phyloP scores from a whole-genome alignment of 2,797 vertebrate species.

The Delichon dasypus region DNA sequence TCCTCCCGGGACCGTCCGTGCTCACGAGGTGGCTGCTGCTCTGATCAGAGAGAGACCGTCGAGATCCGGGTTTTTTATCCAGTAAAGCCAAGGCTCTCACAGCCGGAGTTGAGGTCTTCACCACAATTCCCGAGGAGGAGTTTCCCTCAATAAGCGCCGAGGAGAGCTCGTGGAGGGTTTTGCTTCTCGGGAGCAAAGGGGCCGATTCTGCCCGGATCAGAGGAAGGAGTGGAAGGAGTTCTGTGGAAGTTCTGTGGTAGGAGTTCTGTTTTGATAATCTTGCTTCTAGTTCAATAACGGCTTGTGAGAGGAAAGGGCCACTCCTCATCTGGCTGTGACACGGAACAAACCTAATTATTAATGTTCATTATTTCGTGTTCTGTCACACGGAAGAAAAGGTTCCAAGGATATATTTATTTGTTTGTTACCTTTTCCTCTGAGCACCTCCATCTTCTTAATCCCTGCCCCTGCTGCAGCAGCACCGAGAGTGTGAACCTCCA shows the following conservation, averaged over 20 bases:
- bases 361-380: too few species aligned
- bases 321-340: background rate
- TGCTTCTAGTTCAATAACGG: background rate
- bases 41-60: background rate
- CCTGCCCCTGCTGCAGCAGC: background rate
- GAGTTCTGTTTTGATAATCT: background rate
- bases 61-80: background rate
- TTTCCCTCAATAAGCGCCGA: background rate
- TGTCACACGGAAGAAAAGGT: background rate
- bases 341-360: background rate
- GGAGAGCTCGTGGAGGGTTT: background rate
- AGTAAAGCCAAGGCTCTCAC: background rate
- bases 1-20: background rate
- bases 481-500: background rate
- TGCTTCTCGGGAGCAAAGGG: background rate
- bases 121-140: background rate
- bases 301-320: background rate
- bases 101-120: background rate
- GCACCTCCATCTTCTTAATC: background rate
- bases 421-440: background rate
- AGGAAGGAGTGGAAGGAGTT: background rate
- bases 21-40: background rate
- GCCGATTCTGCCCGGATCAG: background rate
- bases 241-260: background rate
- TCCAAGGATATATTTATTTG: background rate